A percentile compares a stretch with the other conserved stretches of the same genome.
phyloP scores from a whole-genome alignment of 2,113 vertebrate species.

The Chloropsis hardwickii region DNA sequence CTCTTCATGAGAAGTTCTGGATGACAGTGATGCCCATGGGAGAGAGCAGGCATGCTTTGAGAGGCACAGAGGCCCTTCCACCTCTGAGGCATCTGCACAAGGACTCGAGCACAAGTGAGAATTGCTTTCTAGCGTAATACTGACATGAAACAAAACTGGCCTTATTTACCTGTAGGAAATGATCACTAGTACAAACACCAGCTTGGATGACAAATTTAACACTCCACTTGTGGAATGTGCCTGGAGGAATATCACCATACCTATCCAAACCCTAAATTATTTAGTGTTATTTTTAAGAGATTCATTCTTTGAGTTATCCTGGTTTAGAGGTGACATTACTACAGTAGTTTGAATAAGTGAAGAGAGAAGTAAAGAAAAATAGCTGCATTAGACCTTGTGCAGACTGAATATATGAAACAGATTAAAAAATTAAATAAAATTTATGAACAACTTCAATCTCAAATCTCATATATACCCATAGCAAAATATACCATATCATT shows the following conservation, averaged over 20 bases:
- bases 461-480: not conserved
- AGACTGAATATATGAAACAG: not conserved
- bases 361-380: not conserved
- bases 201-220: not conserved
- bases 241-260: not conserved
- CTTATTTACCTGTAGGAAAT: not conserved
- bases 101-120: rapidly evolving
- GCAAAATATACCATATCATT: not conserved
- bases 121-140: not conserved
- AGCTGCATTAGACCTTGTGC: not conserved
- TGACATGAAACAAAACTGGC: not conserved
- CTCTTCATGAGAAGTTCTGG: not conserved
- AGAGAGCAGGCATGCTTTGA: not conserved
- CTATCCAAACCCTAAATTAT: not conserved
- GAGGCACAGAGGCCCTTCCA: not conserved
- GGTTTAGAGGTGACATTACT: not conserved
- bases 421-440: not conserved
- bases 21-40: not conserved
- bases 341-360: not conserved
- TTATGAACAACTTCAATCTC: not conserved
- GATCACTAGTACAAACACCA: not conserved
- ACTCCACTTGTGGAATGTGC: not conserved
- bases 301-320: not conserved
- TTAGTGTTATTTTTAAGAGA: not conserved
- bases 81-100: not conserved